Base-by-base conservation (phyloP, 2,888 invertebrate genomes). In the Tinea semifulvella region DNA sequence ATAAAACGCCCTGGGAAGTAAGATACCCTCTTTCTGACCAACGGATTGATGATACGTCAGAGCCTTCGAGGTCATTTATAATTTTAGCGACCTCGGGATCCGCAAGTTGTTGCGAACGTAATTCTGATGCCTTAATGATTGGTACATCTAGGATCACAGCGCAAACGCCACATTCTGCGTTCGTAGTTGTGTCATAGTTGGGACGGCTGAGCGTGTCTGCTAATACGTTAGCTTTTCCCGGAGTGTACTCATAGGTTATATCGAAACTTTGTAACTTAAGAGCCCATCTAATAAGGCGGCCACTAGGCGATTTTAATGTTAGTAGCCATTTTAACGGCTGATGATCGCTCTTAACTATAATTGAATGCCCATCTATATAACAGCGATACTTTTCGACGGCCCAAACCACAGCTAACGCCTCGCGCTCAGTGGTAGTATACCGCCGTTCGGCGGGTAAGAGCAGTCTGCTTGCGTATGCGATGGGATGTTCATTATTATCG, bases 261-360 rank as follows among this genome's bases (percentile, higher is more conserved):
- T 63, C 52, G 46, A 56, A 66, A 2, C 53, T 48, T 47, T 63
- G 58, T 3, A 74, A 46, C 5, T 31, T 5, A 31, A 31, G 31
- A 5, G 31, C 25, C 31, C 31, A 31, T 5, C 31, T 7, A 11
- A n/a, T 11, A 6, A 31, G 76, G 47, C n/a, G n/a, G n/a, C n/a
- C n/a, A n/a, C n/a, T n/a, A n/a, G n/a, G n/a, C n/a, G n/a, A n/a
- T n/a, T n/a, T n/a, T n/a, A n/a, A n/a, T n/a, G n/a, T n/a, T n/a
- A n/a, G n/a, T n/a, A n/a, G n/a, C n/a, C n/a, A n/a, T n/a, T n/a
- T n/a, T n/a, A n/a, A n/a, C n/a, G n/a, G n/a, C n/a, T n/a, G n/a
- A n/a, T n/a, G n/a, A n/a, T 77, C 77, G 0, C 66, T 69, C 11
- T 58, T 48, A 0, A 75, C 47, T 3, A 49, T 52, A 20, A 70